These are phyloP conservation scores for Sylvicapra grimmia DNA, from an alignment of 2,113 vertebrate species.

Conservation along the genomic window DNA sequence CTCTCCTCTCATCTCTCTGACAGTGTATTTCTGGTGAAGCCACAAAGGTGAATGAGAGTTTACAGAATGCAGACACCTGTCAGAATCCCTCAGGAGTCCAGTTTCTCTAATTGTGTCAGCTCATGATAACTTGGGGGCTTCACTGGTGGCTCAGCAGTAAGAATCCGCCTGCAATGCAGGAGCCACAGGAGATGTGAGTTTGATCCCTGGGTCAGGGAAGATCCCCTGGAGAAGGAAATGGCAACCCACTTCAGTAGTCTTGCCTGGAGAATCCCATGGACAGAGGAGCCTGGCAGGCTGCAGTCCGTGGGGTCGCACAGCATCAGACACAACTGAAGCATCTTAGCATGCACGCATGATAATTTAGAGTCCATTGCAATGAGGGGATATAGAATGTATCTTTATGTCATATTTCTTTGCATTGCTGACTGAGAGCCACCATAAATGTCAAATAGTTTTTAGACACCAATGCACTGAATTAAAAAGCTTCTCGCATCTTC, in stretches of 20 bases:
- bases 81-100: neutral
- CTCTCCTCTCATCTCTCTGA: neutral
- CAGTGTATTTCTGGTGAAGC: neutral
- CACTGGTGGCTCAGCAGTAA: neutral
- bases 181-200: neutral
- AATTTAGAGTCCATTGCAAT: neutral
- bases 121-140: neutral
- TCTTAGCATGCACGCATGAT: neutral
- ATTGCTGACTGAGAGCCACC: neutral
- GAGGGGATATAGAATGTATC: accelerated
- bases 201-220: neutral
- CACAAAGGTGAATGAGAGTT: neutral
- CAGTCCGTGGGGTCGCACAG: accelerated
- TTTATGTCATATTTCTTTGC: neutral
- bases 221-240: neutral
- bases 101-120: neutral
- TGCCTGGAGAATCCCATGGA: neutral
- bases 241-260: neutral
- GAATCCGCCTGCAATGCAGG: neutral
- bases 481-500: neutral
- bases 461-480: neutral
- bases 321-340: accelerated
- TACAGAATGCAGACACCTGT: neutral
- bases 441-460: neutral
- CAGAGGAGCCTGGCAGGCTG: neutral